A percentile compares a stretch with the other conserved stretches of the same genome.
Conservation (phyloP, 2,797 vertebrate species). For the Macroramphosus scolopax region DNA sequence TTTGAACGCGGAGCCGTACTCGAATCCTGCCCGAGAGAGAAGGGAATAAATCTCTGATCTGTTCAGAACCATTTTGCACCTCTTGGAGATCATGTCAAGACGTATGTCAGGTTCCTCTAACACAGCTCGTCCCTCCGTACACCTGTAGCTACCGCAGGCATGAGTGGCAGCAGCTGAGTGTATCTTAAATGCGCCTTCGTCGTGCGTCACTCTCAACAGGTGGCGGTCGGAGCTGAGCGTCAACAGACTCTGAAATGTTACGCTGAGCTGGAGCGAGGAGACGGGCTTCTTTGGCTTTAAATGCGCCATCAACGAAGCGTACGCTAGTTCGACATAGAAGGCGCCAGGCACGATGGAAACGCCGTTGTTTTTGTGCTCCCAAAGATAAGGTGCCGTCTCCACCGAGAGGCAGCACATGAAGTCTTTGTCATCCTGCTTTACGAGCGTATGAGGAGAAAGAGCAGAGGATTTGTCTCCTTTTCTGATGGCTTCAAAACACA, state of each 20-base stretch:
- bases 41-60: constrained; percentile 74
- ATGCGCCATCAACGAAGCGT: constrained; percentile 75
- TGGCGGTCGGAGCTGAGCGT: constrained; percentile 72
- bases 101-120: constrained; percentile 77
- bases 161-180: constrained; percentile 72
- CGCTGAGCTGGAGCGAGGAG: constrained; percentile 71
- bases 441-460: constrained; percentile 60
- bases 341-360: constrained; percentile 81
- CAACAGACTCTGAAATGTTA: constrained; percentile 78
- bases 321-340: constrained; percentile 82
- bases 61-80: constrained; percentile 73
- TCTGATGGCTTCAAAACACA: constrained; percentile 70
- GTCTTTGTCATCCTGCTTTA: constrained; percentile 54
- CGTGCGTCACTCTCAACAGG: constrained; percentile 74
- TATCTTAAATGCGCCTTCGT: constrained; percentile 73
- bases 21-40: constrained; percentile 80
- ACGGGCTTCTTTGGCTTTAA: constrained; percentile 72
- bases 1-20: constrained; percentile 80
- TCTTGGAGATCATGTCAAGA: constrained; percentile 66
- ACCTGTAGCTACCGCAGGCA: constrained; percentile 74
- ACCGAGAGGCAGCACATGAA: constrained; percentile 73
- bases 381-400: constrained; percentile 69
- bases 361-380: constrained; percentile 83
- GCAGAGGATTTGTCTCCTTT: constrained; percentile 57
- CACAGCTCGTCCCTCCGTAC: constrained; percentile 19